Percentiles rank a stretch among this genome's conserved stretches.
These are phyloP conservation scores for Aulostomus chinensis DNA, from an alignment of 2,797 vertebrate genomes.

Conservation along the genomic window DNA sequence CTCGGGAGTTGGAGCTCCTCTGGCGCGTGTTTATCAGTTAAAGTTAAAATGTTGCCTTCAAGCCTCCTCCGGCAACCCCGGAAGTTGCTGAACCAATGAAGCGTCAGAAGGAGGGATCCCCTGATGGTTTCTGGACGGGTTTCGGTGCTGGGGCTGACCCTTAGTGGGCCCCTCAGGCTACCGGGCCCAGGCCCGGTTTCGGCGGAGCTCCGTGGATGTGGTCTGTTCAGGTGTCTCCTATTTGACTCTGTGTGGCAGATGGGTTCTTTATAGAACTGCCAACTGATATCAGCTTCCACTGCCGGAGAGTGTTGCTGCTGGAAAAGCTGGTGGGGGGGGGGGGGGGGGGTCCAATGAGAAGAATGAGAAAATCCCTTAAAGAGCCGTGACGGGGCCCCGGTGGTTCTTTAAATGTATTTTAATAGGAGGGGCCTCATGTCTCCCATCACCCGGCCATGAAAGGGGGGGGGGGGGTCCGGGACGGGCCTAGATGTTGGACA, in stretches of 20 bases:
- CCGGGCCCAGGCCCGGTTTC: no score
- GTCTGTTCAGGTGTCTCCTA: constrained; percentile 79
- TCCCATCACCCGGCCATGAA: constrained; percentile 86
- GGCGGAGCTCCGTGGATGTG: no score
- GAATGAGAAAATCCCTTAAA: constrained; percentile 90
- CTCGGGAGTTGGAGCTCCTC: no score
- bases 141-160: no score
- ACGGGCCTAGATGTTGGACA: constrained; percentile 73
- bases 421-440: constrained; percentile 84
- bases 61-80: no score
- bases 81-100: no score
- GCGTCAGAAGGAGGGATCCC: no score
- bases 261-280: constrained; percentile 86
- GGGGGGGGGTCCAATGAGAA: constrained; percentile 59
- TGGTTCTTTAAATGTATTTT: constrained; percentile 91
- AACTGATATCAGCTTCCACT: constrained; percentile 89
- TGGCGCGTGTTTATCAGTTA: no score
- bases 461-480: constrained; percentile 79
- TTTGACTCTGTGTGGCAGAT: constrained; percentile 88
- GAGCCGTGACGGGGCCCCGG: constrained; percentile 87
- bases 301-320: constrained; percentile 86
- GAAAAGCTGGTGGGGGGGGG: constrained; percentile 50
- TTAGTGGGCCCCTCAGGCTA: no score
- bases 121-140: no score
- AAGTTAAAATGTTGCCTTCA: no score